Evolutionary conservation across 2,113 vertebrate species (phyloP).

Genomic region (Phrynosoma platyrhinos): DNA sequence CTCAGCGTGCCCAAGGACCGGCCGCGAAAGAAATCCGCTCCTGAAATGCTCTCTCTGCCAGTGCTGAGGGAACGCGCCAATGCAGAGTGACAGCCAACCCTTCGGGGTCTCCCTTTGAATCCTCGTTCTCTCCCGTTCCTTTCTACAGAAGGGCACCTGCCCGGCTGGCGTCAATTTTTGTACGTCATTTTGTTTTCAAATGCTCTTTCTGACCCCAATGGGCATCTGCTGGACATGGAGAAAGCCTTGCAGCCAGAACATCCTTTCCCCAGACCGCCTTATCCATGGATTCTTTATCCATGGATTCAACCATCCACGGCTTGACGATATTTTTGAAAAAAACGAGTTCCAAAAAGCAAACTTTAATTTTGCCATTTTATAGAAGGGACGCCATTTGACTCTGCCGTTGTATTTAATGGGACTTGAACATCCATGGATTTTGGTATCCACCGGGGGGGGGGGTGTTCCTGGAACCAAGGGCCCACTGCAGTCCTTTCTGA

Average conservation of each 20-base stretch:
- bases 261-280: background rate
- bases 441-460: no score
- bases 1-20: conserved; percentile 73
- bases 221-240: background rate
- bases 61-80: conserved; percentile 64
- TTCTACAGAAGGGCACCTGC: fast-evolving
- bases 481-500: no score
- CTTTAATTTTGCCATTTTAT: no score
- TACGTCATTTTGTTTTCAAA: background rate
- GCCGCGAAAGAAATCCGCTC: conserved; percentile 75
- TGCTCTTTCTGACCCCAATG: background rate
- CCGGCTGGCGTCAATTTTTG: background rate
- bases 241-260: background rate
- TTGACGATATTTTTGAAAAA: no score
- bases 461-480: no score
- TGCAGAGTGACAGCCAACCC: conserved; percentile 38
- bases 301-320: no score
- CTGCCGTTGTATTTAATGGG: no score
- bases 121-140: background rate
- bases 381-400: no score
- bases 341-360: no score
- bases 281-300: no score
- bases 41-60: conserved; percentile 73
- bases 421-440: no score
- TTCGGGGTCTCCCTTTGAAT: fast-evolving